Evolutionary conservation across 2,113 vertebrate species (phyloP).

Genomic region (Candoia aspera): DNA sequence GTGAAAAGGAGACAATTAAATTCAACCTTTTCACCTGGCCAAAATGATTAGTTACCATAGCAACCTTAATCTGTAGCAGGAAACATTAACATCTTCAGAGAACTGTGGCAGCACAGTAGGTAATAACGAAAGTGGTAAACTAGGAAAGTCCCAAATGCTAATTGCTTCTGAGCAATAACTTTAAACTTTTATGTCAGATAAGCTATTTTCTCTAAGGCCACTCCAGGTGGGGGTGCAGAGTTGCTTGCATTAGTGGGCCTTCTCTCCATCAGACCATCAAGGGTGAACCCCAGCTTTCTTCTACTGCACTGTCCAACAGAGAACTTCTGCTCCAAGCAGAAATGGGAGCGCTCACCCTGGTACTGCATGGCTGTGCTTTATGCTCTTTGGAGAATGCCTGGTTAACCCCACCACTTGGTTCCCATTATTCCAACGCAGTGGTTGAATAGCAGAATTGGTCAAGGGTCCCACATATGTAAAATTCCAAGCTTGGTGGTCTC

Average conservation of each 20-base stretch:
- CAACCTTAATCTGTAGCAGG: too few relatives aligned
- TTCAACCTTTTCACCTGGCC: too few relatives aligned
- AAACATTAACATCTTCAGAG: too few relatives aligned
- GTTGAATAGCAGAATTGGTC: not conserved
- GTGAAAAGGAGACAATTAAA: too few relatives aligned
- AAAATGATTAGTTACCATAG: too few relatives aligned
- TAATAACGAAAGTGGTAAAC: not conserved
- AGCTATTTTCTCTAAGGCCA: not conserved
- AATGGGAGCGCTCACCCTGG: not conserved
- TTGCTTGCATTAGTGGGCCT: not conserved
- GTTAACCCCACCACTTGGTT: not conserved
- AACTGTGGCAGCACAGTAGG: not conserved
- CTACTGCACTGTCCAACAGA: not conserved
- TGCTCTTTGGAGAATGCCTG: not conserved
- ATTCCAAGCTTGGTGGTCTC: not conserved
- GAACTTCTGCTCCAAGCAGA: not conserved
- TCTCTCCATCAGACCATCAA: not conserved
- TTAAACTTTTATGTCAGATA: not conserved
- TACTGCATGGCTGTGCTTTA: not conserved
- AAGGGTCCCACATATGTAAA: not conserved
- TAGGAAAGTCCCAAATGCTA: not conserved
- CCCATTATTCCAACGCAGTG: not conserved
- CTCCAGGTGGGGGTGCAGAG: not conserved
- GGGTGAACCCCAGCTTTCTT: not conserved
- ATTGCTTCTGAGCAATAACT: not conserved